These are phyloP conservation scores for Phenganax stokvisi DNA, from an alignment of 92 coral and sea anemone species.

Conservation along the genomic window DNA sequence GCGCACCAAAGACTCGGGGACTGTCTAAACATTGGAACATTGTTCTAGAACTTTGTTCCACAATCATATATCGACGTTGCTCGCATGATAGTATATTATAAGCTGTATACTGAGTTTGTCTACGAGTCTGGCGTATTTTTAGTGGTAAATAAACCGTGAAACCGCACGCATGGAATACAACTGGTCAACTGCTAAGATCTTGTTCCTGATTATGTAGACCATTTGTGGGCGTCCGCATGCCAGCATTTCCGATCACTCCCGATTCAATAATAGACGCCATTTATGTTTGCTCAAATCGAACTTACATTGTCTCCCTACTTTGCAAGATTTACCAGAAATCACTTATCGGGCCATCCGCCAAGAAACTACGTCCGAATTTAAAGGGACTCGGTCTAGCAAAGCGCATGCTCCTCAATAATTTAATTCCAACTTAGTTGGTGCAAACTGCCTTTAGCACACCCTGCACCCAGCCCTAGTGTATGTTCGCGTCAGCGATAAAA, in stretches of 20 bases:
- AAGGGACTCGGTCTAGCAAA: neutral
- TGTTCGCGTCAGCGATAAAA: too few species aligned
- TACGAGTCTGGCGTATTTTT: neutral
- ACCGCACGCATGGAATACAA: neutral
- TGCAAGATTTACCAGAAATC: neutral
- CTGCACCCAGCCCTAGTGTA: too few species aligned
- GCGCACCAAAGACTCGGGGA: slow-evolving; percentile 3
- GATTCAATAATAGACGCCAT: slow-evolving; percentile 14
- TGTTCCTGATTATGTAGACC: slow-evolving; percentile 15
- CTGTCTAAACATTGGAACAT: neutral
- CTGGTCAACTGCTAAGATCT: neutral
- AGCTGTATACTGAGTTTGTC: slow-evolving; percentile 6
- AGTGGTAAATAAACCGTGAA: slow-evolving; percentile 4
- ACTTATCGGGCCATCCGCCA: neutral
- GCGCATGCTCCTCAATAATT: neutral
- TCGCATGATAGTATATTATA: neutral
- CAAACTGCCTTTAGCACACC: too few species aligned
- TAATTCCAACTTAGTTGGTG: too few species aligned
- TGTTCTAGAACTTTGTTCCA: neutral
- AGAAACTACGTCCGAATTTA: neutral
- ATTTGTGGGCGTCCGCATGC: slow-evolving; percentile 23
- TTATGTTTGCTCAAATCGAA: neutral
- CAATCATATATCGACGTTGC: slow-evolving; percentile 1
- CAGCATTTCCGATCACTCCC: slow-evolving; percentile 12
- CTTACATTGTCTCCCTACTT: neutral